A percentile compares a stretch with the other conserved stretches of the same genome.
Conservation (phyloP, 2,113 vertebrate species). For the Labeo rohita region DNA sequence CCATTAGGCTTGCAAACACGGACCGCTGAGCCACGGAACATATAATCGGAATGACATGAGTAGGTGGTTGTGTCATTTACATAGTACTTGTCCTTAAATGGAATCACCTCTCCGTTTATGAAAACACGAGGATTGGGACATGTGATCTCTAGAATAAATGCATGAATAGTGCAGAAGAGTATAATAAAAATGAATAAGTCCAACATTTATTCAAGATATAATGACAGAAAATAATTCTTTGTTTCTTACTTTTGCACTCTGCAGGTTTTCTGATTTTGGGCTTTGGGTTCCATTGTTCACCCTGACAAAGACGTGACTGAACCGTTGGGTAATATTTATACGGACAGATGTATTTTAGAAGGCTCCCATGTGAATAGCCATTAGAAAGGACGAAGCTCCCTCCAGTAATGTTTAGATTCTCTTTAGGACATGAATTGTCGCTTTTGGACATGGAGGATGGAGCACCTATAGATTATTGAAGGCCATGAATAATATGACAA, state of each 20-base stretch:
- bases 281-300: constrained; percentile 27
- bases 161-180: background rate
- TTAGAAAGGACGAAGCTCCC: constrained; percentile 33
- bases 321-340: constrained; percentile 36
- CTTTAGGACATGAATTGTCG: background rate
- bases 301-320: background rate
- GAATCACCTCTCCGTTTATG: constrained; percentile 69
- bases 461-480: constrained; percentile 33
- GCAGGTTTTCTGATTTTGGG: background rate
- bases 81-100: constrained; percentile 71
- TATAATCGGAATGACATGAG: constrained; percentile 79
- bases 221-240: background rate
- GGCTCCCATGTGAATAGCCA: background rate
- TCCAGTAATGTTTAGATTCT: constrained; percentile 25
- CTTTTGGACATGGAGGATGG: background rate
- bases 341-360: constrained; percentile 39
- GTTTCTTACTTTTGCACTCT: constrained; percentile 50
- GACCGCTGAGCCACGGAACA: constrained; percentile 70
- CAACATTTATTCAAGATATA: background rate
- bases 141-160: constrained; percentile 36
- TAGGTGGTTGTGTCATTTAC: constrained; percentile 73
- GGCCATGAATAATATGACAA: background rate
- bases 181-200: background rate
- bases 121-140: constrained; percentile 64
- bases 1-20: constrained; percentile 78